These are phyloP conservation scores for Piscicola geometra DNA, from an alignment of 2,888 invertebrate genomes.

Conservation along the genomic window DNA sequence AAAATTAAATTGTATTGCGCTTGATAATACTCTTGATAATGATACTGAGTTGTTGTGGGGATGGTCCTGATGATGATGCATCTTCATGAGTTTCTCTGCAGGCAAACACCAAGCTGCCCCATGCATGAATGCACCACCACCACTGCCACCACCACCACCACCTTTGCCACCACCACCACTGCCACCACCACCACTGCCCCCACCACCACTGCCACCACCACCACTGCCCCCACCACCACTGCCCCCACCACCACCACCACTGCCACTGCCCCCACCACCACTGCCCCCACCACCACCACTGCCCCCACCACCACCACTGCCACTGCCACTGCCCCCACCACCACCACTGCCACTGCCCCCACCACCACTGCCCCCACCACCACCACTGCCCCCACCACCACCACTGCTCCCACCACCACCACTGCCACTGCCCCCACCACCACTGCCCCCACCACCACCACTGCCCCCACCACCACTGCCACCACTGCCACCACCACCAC, in stretches of 20 bases:
- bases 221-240: not conserved
- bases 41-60: too few relatives aligned
- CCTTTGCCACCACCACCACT: constrained; percentile 8
- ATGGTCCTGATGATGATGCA: too few relatives aligned
- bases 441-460: not conserved
- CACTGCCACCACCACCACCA: not conserved
- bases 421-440: not conserved
- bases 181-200: not conserved
- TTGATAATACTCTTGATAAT: too few relatives aligned
- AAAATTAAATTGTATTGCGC: too few relatives aligned
- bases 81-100: too few relatives aligned
- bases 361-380: not conserved
- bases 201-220: constrained; percentile 11
- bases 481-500: constrained; percentile 1
- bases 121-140: not conserved
- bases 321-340: not conserved
- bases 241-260: constrained; percentile 14
- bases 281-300: not conserved
- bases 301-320: not conserved
- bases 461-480: constrained; percentile 1
- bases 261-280: not conserved
- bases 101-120: too few relatives aligned
- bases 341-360: not conserved
- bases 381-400: not conserved
- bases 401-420: not conserved